Evolutionary conservation across 1,140 invertebrate genomes (phyloP).

Genomic region (Rhysida immarginata): DNA sequence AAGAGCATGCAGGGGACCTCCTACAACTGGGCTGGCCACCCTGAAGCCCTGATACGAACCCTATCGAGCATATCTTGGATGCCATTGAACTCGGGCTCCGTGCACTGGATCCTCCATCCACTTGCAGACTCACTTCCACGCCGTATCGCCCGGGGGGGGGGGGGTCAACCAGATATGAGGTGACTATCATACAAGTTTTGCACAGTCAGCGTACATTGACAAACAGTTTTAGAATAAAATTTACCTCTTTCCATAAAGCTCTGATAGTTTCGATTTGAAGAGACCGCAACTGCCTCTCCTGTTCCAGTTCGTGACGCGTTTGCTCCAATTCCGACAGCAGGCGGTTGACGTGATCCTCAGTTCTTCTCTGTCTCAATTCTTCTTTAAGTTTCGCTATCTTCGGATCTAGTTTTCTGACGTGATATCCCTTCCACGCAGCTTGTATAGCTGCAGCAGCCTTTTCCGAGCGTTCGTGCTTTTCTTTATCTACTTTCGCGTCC

Average conservation of each 20-base stretch:
- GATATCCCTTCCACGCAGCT: slow-evolving; percentile 73
- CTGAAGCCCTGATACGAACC: too few species aligned
- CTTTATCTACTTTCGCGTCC: slow-evolving; percentile 15
- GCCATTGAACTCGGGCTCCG: too few species aligned
- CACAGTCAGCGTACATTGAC: too few species aligned
- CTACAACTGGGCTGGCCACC: too few species aligned
- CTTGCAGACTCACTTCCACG: too few species aligned
- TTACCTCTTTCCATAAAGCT: slow-evolving; percentile 76
- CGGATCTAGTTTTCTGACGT: slow-evolving; percentile 56
- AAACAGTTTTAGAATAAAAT: too few species aligned
- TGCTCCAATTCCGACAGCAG: slow-evolving; percentile 61
- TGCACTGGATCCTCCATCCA: too few species aligned
- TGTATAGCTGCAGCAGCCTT: slow-evolving; percentile 65
- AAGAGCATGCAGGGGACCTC: too few species aligned
- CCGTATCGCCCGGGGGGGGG: too few species aligned
- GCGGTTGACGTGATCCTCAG: slow-evolving; percentile 69
- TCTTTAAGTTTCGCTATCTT: slow-evolving; percentile 54
- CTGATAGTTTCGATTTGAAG: slow-evolving; percentile 80
- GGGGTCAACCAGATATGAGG: too few species aligned
- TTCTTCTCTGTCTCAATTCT: slow-evolving; percentile 58
- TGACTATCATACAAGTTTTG: too few species aligned
- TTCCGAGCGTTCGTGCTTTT: slow-evolving; percentile 13
- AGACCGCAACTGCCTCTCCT: slow-evolving; percentile 67
- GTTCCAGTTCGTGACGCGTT: slow-evolving; percentile 62
- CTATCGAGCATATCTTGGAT: too few species aligned